phyloP scores from a whole-genome alignment of 2,113 vertebrate species.

The Crotalus horridus region DNA sequence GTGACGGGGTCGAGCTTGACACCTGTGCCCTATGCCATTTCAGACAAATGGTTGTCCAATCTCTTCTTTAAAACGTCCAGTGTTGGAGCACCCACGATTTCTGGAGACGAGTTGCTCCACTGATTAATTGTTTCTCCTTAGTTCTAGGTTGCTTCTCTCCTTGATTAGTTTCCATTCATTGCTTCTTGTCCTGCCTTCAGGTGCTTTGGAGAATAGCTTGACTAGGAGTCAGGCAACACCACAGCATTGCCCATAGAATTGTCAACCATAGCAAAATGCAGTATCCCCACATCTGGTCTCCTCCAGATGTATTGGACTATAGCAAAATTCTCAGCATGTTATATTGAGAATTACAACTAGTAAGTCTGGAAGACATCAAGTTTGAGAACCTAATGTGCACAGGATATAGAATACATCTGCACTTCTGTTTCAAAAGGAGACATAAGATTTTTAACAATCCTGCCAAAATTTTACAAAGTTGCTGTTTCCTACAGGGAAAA shows the following conservation, averaged over 20 bases:
- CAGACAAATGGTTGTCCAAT: neutral
- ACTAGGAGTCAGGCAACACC: neutral
- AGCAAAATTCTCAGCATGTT: neutral
- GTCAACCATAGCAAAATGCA: neutral
- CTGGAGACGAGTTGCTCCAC: neutral
- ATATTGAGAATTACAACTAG: neutral
- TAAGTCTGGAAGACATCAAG: neutral
- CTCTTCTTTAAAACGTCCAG: neutral
- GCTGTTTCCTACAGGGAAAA: constrained; percentile 23
- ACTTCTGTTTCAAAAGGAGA: neutral
- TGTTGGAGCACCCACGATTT: neutral
- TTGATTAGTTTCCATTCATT: neutral
- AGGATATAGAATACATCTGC: neutral
- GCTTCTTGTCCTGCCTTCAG: neutral
- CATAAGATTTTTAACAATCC: neutral
- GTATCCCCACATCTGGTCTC: neutral
- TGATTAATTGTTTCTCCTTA: neutral
- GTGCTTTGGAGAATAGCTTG: neutral
- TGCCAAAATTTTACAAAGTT: neutral
- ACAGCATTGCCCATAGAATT: neutral
- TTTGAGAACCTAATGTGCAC: neutral
- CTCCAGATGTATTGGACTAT: neutral
- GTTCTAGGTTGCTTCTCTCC: neutral
- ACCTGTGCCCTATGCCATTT: neutral
- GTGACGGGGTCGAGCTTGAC: too few species aligned